phyloP scores from a whole-genome alignment of 2,797 vertebrate genomes.

The Acrocephalus scirpaceus region DNA sequence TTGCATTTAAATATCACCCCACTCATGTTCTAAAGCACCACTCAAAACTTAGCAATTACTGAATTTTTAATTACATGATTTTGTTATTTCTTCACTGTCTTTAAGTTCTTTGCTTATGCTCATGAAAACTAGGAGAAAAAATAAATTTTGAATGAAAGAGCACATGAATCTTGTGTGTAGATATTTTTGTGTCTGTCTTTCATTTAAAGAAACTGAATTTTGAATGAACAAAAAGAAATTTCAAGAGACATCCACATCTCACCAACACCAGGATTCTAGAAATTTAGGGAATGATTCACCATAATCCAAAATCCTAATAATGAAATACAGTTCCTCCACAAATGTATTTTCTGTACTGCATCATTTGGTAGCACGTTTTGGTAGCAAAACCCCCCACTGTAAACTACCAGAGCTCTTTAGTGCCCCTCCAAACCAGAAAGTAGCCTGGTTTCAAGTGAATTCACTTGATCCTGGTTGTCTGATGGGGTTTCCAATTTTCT shows the following conservation, averaged over 20 bases:
- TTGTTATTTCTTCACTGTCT: neutral
- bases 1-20: slow-evolving; percentile 27
- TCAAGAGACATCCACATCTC: neutral
- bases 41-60: slow-evolving; percentile 26
- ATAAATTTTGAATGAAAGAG: neutral
- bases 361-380: neutral
- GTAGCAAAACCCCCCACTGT: neutral
- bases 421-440: neutral
- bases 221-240: neutral
- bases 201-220: neutral
- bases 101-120: neutral
- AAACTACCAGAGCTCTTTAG: neutral
- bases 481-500: neutral
- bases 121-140: neutral
- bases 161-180: neutral
- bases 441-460: neutral
- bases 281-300: neutral
- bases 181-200: neutral
- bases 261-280: neutral
- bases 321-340: neutral
- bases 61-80: slow-evolving; percentile 26
- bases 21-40: slow-evolving; percentile 34
- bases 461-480: neutral
- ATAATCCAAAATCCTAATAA: neutral
- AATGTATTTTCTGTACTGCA: neutral